A percentile compares a stretch with the other conserved stretches of the same genome.
Evolutionary conservation across 2,113 vertebrate species (phyloP).

Genomic region (Silurus meridionalis): DNA sequence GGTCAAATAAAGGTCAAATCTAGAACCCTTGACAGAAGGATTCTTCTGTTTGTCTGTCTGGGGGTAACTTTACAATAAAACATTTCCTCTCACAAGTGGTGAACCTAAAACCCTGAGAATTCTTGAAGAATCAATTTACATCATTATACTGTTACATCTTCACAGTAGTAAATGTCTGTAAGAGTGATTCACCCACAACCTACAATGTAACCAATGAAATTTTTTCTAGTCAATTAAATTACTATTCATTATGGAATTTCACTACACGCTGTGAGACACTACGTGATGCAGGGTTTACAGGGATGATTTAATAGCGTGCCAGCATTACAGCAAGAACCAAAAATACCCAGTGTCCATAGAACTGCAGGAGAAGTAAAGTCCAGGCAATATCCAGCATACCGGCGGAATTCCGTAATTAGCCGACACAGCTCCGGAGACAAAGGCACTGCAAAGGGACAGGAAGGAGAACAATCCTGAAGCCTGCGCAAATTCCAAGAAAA

Average conservation of each 20-base stretch:
- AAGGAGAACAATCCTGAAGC: slow-evolving; percentile 74
- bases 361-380: slow-evolving; percentile 42
- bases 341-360: slow-evolving; percentile 68
- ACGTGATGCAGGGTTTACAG: slow-evolving; percentile 3
- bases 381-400: slow-evolving; percentile 52
- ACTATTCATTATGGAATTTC: neutral
- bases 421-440: slow-evolving; percentile 66
- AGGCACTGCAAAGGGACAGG: slow-evolving; percentile 72
- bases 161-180: neutral
- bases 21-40: neutral
- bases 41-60: neutral
- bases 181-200: no score
- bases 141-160: neutral
- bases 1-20: neutral
- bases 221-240: neutral
- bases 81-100: neutral
- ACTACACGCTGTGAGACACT: neutral
- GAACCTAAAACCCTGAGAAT: neutral
- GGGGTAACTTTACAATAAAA: neutral
- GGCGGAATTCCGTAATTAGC: slow-evolving; percentile 75
- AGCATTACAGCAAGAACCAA: slow-evolving; percentile 64
- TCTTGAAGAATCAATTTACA: neutral
- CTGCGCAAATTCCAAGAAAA: slow-evolving; percentile 77
- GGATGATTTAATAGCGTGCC: slow-evolving; percentile 40
- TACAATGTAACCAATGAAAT: neutral